Conservation (phyloP, 2,888 invertebrate species). For the Cantharis flavilabris region DNA sequence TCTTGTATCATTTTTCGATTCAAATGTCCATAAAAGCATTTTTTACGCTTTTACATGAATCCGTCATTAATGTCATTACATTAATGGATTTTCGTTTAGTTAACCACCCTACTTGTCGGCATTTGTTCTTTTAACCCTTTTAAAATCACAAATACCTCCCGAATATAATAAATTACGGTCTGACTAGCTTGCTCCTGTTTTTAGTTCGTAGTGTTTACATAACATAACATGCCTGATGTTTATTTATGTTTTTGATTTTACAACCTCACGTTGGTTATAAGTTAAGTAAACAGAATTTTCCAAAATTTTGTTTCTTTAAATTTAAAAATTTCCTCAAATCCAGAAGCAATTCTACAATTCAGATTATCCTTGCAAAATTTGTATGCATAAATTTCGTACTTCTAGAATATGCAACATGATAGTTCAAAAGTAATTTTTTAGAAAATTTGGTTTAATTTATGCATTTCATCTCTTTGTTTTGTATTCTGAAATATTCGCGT, state of each 20-base stretch:
- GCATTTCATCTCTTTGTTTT: conserved; percentile 16
- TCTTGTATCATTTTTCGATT: background rate
- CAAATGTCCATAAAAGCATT: background rate
- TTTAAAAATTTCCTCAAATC: background rate
- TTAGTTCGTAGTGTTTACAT: background rate
- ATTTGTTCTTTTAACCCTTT: conserved; percentile 16
- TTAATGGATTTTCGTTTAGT: conserved; percentile 11
- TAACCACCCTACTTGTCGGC: conserved; percentile 6
- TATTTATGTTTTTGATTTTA: background rate
- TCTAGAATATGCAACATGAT: background rate
- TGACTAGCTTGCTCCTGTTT: background rate
- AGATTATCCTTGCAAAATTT: background rate
- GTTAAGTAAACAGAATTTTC: background rate
- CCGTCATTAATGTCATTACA: conserved; percentile 5
- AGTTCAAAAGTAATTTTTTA: background rate
- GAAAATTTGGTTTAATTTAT: background rate
- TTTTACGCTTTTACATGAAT: conserved; percentile 4
- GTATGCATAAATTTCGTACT: background rate
- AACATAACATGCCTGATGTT: background rate
- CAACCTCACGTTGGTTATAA: background rate
- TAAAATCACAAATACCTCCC: conserved; percentile 7
- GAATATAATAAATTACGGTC: background rate
- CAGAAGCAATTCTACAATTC: background rate
- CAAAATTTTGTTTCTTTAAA: background rate
- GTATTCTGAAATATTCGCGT: conserved; percentile 20